These are phyloP conservation scores for Callorhinus ursinus DNA, from an alignment of 2,113 vertebrate species.

Conservation along the genomic window DNA sequence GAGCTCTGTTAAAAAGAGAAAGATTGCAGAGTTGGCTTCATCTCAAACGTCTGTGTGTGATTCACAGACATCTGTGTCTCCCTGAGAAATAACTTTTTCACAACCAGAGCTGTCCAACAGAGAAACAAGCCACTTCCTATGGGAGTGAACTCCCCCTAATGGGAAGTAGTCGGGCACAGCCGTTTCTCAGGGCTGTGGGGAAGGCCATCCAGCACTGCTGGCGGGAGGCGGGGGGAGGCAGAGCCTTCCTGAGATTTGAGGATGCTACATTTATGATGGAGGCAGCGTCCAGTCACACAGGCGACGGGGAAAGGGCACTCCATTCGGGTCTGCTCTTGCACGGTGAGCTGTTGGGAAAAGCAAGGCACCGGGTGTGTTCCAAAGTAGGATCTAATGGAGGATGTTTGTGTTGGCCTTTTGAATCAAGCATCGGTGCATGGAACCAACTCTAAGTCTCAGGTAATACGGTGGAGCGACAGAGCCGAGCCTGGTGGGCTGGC, in stretches of 20 bases:
- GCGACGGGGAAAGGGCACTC: background rate
- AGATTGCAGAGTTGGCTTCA: conserved; percentile 13
- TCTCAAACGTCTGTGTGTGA: conserved; percentile 56
- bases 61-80: conserved; percentile 64
- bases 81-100: conserved; percentile 54
- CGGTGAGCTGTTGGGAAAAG: background rate
- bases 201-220: background rate
- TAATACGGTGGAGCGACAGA: no score
- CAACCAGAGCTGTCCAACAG: background rate
- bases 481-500: background rate
- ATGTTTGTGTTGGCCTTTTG: background rate
- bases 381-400: background rate
- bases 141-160: background rate
- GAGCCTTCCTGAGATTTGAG: background rate
- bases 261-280: background rate
- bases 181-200: background rate
- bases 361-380: background rate
- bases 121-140: conserved; percentile 27
- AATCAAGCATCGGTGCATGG: background rate
- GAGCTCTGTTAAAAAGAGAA: conserved; percentile 30
- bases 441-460: background rate
- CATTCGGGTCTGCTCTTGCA: background rate
- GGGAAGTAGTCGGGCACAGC: background rate
- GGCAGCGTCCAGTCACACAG: accelerated
- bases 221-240: background rate